Base-by-base conservation (phyloP, 2,888 invertebrate species). In the Serripes groenlandicus region DNA sequence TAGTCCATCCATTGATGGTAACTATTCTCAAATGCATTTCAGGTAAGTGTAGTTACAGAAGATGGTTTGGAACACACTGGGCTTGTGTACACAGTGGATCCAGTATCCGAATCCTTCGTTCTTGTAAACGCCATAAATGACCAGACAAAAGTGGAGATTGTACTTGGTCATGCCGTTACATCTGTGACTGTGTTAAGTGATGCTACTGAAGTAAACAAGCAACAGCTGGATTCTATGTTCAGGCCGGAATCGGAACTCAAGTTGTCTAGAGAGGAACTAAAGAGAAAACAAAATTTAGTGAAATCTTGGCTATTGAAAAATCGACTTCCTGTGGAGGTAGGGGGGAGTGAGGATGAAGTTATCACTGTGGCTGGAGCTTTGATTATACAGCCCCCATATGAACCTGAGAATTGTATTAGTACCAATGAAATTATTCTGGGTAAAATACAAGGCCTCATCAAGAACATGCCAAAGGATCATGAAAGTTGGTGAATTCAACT, bases 381-480 rank as follows among this genome's bases (percentile, higher is more conserved):
- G 56, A 88, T 90, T 26, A 91, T 94, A 68, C 89, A 86, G 52
- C 86, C 86, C 23, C 94, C 94, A 3, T 94, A 94, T 82, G 86
- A 83, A 26, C 74, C 90, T 23, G 91, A 93, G 1, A 90, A 92
- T 81, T 94, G 94, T 87, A 85, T 89, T n/a, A 93, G 94, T 75
- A 92, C 93, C 0, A 94, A 94, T 90, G 94, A 93, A 85, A 94
- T 94, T n/a, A 93, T 94, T 72, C 89, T 94, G 3, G 93, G 92
- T 18, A 92, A 92, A 83, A 93, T 94, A 56, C 94, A 94, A 78
- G 93, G 92, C 58, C 89, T 94, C 30, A 92, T 94, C 7, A 93
- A 92, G 85, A 93, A 91, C 68, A 93, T 94, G 93, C 94, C 94
- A 32, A 35, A 84, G 68, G 92, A 92, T 85, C 90, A 91, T 35